Conservation (phyloP, 2,113 vertebrate genomes). For the Lagopus muta region DNA sequence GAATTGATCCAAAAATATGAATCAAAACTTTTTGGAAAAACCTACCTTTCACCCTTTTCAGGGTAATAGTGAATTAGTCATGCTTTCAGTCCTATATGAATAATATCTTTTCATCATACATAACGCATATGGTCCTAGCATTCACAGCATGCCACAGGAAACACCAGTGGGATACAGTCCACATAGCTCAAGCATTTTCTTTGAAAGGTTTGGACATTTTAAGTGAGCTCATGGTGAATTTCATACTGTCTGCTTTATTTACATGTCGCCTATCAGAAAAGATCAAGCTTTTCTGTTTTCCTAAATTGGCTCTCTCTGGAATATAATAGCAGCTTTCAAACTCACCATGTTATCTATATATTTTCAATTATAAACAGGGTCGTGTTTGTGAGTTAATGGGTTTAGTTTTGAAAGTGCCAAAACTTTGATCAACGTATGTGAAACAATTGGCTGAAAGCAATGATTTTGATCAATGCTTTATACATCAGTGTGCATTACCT, state of each 20-base stretch:
- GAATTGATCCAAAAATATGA: neutral
- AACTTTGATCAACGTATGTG: slow-evolving; percentile 72
- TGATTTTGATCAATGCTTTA: slow-evolving; percentile 59
- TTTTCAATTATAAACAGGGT: slow-evolving; percentile 59
- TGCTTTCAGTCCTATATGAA: neutral
- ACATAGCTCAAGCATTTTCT: slow-evolving; percentile 18
- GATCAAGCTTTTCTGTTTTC: slow-evolving; percentile 48
- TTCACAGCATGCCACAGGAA: slow-evolving; percentile 5
- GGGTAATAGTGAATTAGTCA: neutral
- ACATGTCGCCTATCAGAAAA: slow-evolving; percentile 33
- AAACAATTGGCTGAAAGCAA: slow-evolving; percentile 60
- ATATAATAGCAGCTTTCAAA: slow-evolving; percentile 72
- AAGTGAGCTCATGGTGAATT: slow-evolving; percentile 49
- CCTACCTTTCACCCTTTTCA: neutral
- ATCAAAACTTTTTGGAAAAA: neutral
- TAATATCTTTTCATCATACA: neutral
- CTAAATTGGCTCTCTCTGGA: slow-evolving; percentile 41
- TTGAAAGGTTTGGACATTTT: slow-evolving; percentile 47
- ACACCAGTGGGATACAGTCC: neutral
- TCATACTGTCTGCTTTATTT: slow-evolving; percentile 59
- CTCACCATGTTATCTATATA: slow-evolving; percentile 62
- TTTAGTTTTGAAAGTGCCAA: slow-evolving; percentile 72
- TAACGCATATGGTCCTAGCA: neutral
- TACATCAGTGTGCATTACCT: slow-evolving; percentile 56
- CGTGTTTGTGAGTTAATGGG: slow-evolving; percentile 71